Evolutionary conservation across 1,140 invertebrate species (phyloP), one percentile per base, ranked within the genome.

Genomic region (Geopemphigus sp.): DNA sequence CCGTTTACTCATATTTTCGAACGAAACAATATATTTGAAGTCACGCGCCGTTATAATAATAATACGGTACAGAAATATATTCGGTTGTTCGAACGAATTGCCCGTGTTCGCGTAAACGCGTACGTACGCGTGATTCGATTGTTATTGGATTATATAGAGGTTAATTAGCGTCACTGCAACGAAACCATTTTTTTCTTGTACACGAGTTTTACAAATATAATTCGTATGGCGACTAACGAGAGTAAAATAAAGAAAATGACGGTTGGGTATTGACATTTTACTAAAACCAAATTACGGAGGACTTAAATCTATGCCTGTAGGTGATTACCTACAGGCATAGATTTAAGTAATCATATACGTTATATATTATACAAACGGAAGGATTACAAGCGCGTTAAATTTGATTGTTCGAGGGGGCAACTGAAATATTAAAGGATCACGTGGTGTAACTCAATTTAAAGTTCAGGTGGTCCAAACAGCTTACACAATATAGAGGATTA

Each of bases 391-490:
- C 24, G 73, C 32, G 39, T 76, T 76, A 59, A 57, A 57, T 76
- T 76, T 45, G 56, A 29, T 47, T 61, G 32, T 47, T 76, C 32
- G 15, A 59, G 72, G 53, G n/a, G 56, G 6, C 24, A 56, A 32
- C 39, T 76, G 53, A 76, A 76, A 76, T 59, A 76, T 76, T 76
- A 57, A 45, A 39, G 72, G 73, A 39, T 57, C 32, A 24, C 19
- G 56, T 76, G 32, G 29, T 57, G 19, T 76, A 76, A 76, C 54
- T 76, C 29, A 47, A 76, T 76, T 76, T 76, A 59, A 74, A 61
- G 53, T 54, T 47, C 73, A 76, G 73, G 73, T 76, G 56, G 66
- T 22, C 39, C n/a, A 39, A 66, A 14, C 19, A n/a, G 72, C 47
- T 17, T 72, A 11, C 8, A n/a, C n/a, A n/a, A n/a, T 63, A 22